A percentile compares a stretch with the other conserved stretches of the same genome.
These are phyloP conservation scores for Labeo catla DNA, from an alignment of 2,113 vertebrate genomes.

Conservation along the genomic window DNA sequence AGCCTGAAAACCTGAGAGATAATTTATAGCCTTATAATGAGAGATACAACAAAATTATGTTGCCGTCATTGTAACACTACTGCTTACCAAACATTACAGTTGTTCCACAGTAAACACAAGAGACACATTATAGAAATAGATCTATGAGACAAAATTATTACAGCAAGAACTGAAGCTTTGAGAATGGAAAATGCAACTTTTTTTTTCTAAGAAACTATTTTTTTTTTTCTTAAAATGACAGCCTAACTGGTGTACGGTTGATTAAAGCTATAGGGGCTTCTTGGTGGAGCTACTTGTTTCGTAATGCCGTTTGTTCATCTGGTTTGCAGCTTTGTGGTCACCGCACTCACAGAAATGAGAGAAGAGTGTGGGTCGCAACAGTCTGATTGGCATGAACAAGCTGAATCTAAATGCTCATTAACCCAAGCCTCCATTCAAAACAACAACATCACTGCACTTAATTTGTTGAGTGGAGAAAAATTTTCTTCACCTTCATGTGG, in stretches of 20 bases:
- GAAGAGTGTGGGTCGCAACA: background rate
- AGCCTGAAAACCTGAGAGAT: background rate
- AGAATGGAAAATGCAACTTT: background rate
- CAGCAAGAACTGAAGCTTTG: background rate
- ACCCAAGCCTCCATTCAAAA: conserved; percentile 31
- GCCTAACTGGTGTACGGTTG: background rate
- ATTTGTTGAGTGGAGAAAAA: conserved; percentile 56
- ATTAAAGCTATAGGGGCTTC: background rate
- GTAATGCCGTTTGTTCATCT: background rate
- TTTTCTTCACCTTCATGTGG: conserved; percentile 21
- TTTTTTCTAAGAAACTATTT: too few relatives aligned
- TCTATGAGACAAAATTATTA: background rate
- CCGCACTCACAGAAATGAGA: background rate
- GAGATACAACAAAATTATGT: background rate
- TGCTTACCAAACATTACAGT: background rate
- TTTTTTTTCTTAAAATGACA: too few relatives aligned
- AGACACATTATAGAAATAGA: background rate
- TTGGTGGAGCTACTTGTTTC: background rate
- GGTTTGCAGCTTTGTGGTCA: background rate
- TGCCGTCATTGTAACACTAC: background rate
- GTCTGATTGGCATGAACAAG: conserved; percentile 57
- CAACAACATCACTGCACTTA: conserved; percentile 60
- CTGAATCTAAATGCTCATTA: conserved; percentile 62
- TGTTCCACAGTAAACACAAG: background rate
- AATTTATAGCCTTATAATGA: background rate